These are phyloP conservation scores for Aeoliscus strigatus DNA, from an alignment of 2,797 vertebrate genomes.

Conservation along the genomic window DNA sequence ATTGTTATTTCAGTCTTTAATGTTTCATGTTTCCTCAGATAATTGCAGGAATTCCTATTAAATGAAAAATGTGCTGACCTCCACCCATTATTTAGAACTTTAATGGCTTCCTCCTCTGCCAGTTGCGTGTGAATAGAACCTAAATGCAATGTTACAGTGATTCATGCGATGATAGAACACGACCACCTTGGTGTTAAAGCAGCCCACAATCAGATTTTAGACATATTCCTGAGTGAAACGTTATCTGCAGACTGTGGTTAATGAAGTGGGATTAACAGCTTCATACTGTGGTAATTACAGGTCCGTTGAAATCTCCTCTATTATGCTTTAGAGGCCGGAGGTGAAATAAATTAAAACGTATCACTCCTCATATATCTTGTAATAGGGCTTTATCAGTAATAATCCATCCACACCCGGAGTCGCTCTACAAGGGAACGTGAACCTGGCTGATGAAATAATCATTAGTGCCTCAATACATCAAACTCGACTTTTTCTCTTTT, in stretches of 20 bases:
- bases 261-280: slow-evolving; percentile 50
- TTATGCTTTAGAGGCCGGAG: slow-evolving; percentile 45
- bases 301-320: slow-evolving; percentile 53
- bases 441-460: slow-evolving; percentile 2
- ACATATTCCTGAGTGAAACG: slow-evolving; percentile 44
- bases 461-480: slow-evolving; percentile 24
- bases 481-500: slow-evolving; percentile 37
- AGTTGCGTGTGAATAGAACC: too few species aligned
- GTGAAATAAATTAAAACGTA: slow-evolving; percentile 49
- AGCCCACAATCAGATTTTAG: slow-evolving; percentile 40
- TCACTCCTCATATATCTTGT: slow-evolving; percentile 19
- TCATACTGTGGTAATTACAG: slow-evolving; percentile 52
- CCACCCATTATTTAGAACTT: too few species aligned
- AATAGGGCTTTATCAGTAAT: slow-evolving; percentile 8
- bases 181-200: too few species aligned
- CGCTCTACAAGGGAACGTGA: slow-evolving; percentile 16
- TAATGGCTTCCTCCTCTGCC: too few species aligned
- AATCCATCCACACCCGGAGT: slow-evolving; percentile 8
- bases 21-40: too few species aligned
- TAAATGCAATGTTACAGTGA: too few species aligned
- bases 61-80: too few species aligned
- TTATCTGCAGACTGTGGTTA: slow-evolving; percentile 43
- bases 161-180: too few species aligned
- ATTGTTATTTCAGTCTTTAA: too few species aligned
- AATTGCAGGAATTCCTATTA: too few species aligned